Evolutionary conservation across 1,140 invertebrate species (phyloP), one percentile per base, ranked within the genome.

Genomic region (Megalonaias nervosa): DNA sequence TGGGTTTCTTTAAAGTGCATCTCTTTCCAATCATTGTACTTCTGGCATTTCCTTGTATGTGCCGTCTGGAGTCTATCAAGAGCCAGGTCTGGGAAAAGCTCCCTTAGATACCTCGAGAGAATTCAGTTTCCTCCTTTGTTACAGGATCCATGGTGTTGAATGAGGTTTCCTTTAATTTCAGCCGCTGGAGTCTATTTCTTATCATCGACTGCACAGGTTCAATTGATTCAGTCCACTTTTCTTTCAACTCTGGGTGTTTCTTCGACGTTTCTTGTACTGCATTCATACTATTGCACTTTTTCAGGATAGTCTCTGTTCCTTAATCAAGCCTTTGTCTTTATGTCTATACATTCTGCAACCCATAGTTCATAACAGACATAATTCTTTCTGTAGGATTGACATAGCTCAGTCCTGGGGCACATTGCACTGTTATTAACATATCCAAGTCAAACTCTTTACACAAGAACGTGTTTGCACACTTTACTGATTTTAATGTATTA

Each of bases 121-220:
- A 15, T 59, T 23, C 5, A 23, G 0, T n/a, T 67, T 61, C 19
- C 55, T n/a, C 48, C 57, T 15, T 12, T 71, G 19, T 57, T 21
- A n/a, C 13, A 1, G 61, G 71, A n/a, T 2, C 31, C 31, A 14
- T 60, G 4, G 13, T 38, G 9, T 14, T 0, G 3, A 64, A 14
- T 26, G 67, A 4, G 13, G n/a, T 57, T 26, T 75, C 74, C 21
- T 75, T 69, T 23, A 69, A 61, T 23, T n/a, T n/a, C n/a, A 75
- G 56, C 2, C 59, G 0, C 9, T 23, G 15, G 15, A 75, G 62
- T 19, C 9, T 26, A 12, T 69, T 61, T 15, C 31, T 17, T 61
- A 75, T 68, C 1, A 75, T 17, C 3, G 57, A 38, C 58, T 75
- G 74, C 0, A 74, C 69, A 67, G 58, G 58, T 48, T 75, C 55